Evolutionary conservation across 2,888 invertebrate genomes (phyloP).

Genomic region (Troilus luridus): DNA sequence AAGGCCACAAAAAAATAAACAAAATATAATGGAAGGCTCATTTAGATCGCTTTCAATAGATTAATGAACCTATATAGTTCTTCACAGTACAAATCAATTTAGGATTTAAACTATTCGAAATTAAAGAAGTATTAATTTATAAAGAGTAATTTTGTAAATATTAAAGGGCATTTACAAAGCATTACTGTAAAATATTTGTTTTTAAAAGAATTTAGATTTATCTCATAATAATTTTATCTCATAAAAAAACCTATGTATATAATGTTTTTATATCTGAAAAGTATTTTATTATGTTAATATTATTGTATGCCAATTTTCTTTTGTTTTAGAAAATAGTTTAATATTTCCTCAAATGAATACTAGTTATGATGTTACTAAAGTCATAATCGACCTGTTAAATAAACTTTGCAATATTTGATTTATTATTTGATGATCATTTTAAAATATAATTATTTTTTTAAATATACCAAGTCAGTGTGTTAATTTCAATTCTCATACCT

Average conservation of each 20-base stretch:
- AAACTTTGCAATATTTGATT: neutral
- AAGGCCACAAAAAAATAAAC: constrained; percentile 65
- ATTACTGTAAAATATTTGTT: constrained; percentile 8
- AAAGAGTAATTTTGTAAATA: constrained; percentile 27
- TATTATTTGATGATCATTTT: neutral
- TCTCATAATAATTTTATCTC: neutral
- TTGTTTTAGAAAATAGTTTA: neutral
- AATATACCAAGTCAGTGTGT: neutral
- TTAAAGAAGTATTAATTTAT: neutral
- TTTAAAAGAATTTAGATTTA: neutral
- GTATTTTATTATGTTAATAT: neutral
- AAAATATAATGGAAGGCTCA: constrained; percentile 65
- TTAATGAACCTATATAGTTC: constrained; percentile 55
- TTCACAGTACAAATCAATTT: neutral
- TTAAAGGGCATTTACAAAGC: neutral
- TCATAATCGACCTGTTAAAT: neutral
- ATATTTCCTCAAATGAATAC: neutral
- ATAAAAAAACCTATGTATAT: neutral
- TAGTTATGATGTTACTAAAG: neutral
- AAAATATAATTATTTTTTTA: neutral
- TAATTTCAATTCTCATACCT: neutral
- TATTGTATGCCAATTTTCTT: neutral
- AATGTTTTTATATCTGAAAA: neutral
- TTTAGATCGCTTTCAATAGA: constrained; percentile 66
- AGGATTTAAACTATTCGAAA: neutral